These are phyloP conservation scores for Stenopsyche tienmushanensis DNA, from an alignment of 1,140 invertebrate genomes.

Conservation along the genomic window DNA sequence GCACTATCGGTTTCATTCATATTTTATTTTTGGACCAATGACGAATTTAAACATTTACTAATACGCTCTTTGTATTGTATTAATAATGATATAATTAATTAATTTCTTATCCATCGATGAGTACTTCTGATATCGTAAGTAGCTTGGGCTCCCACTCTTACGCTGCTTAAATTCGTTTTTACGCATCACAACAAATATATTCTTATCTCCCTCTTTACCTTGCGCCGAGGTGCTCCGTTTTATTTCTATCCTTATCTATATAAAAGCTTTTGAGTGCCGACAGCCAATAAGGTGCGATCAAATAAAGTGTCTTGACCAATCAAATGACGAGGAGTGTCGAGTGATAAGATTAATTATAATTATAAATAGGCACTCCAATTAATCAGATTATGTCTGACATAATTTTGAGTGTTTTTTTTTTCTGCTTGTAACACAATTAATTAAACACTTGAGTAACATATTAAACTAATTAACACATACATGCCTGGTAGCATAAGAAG, in stretches of 20 bases:
- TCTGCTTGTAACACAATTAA: background rate
- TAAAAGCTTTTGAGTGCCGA: background rate
- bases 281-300: slow-evolving; percentile 27
- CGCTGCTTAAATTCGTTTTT: background rate
- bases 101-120: too few relatives aligned
- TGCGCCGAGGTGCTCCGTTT: background rate
- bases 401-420: background rate
- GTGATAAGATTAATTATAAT: background rate
- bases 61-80: too few relatives aligned
- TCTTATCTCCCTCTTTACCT: slow-evolving; percentile 1
- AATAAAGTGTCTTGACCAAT: slow-evolving; percentile 28
- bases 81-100: too few relatives aligned
- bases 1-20: too few relatives aligned
- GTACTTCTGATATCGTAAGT: too few relatives aligned
- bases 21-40: too few relatives aligned
- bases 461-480: too few relatives aligned
- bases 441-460: background rate
- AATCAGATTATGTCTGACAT: background rate
- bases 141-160: slow-evolving; percentile 19
- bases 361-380: too few relatives aligned
- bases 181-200: too few relatives aligned
- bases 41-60: too few relatives aligned
- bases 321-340: slow-evolving; percentile 2
- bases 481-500: too few relatives aligned
- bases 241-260: slow-evolving; percentile 10